phyloP scores from a whole-genome alignment of 2,113 vertebrate species.

The Spea bombifrons region DNA sequence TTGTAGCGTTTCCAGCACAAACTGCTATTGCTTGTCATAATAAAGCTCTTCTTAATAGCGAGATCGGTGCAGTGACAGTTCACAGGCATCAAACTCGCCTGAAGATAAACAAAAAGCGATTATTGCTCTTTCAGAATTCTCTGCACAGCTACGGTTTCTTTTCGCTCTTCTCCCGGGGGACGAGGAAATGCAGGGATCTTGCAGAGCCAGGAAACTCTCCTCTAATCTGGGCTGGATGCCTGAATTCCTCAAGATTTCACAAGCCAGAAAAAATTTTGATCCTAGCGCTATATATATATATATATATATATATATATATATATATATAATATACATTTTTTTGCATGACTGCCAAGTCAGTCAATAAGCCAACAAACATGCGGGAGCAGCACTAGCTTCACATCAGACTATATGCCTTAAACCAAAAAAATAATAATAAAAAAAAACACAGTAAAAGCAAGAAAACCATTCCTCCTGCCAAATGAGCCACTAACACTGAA shows the following conservation, averaged over 20 bases:
- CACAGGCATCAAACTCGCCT: constrained; percentile 6
- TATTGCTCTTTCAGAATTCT: constrained; percentile 38
- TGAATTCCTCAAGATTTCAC: constrained; percentile 74
- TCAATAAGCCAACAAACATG: constrained; percentile 40
- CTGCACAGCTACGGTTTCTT: constrained; percentile 44
- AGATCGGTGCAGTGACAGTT: neutral
- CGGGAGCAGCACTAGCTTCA: constrained; percentile 17
- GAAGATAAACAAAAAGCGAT: constrained; percentile 34
- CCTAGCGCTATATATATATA: constrained; percentile 50
- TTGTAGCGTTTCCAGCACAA: constrained; percentile 1
- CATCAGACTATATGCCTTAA: constrained; percentile 5
- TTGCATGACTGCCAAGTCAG: constrained; percentile 59
- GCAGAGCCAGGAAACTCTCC: constrained; percentile 65
- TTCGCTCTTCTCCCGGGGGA: constrained; percentile 53
- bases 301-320: no score
- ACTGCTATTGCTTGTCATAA: constrained; percentile 8
- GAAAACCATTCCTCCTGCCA: no score
- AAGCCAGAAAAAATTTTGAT: constrained; percentile 61
- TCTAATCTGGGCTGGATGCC: constrained; percentile 71
- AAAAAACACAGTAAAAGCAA: no score
- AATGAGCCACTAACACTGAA: no score
- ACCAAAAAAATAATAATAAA: neutral
- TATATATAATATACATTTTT: constrained; percentile 48
- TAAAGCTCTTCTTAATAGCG: neutral
- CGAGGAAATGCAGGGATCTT: constrained; percentile 62